Base-by-base conservation (phyloP, 2,797 vertebrate genomes). In the Petrocephalus schoutedeni region DNA sequence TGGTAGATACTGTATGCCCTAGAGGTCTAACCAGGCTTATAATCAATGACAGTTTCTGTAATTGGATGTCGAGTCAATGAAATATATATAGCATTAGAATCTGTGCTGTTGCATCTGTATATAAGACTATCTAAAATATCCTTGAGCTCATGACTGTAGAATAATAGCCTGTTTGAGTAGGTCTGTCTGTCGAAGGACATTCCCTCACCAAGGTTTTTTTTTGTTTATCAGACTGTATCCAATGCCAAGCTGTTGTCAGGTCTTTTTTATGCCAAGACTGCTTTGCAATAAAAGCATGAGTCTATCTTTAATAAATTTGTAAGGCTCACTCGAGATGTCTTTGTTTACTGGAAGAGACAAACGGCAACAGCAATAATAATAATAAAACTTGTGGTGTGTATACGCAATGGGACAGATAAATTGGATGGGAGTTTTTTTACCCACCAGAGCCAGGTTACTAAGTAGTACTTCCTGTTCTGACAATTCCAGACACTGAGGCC, bases 401-500 rank as follows among this genome's bases (percentile, higher is more conserved):
- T 53, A 84, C n/a, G n/a, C 9, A 28, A n/a, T 53, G 80, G 80
- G 82, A 54, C 36, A 80, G 41, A 45, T 80, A n/a, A 80, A 49
- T 80, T 80, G n/a, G 49, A 49, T 77, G 19, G 36, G 71, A 49
- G 36, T 45, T 14, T 80, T 1, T 80, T 49, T 80, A 45, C 86
- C 61, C 45, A 87, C 21, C 71, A 41, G 19, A 21, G 53, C 51
- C 14, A 77, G n/a, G 56, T 57, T 54, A 86, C 87, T 87, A 77
- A 85, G 86, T 23, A 32, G 51, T 61, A 89, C 88, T 90, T 90
- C 89, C 87, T 90, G 89, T 91, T 90, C 91, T 86, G 91, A 88
- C 61, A 83, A 82, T 86, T 87, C 84, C 87, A 88, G 86, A 89
- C 90, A 87, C 12, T 49, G 64, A 21, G 87, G 88, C 87, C 89